Conservation (phyloP, 2,888 invertebrate species). For the Daptonema setosum region DNA sequence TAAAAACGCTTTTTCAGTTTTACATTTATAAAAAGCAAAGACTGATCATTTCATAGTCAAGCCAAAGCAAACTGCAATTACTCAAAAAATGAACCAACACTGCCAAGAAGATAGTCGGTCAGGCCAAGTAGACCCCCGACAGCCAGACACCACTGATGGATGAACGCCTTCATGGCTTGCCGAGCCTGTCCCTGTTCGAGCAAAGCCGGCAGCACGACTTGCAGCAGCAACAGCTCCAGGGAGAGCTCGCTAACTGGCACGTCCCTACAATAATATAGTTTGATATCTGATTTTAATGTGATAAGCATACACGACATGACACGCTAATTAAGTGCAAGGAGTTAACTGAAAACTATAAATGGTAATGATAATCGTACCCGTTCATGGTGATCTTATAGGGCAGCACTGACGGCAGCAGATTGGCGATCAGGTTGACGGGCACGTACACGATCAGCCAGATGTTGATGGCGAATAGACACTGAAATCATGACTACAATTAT, state of each 20-base stretch:
- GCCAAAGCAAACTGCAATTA: too few relatives aligned
- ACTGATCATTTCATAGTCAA: too few relatives aligned
- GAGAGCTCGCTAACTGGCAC: conserved; percentile 67
- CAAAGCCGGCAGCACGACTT: conserved; percentile 79
- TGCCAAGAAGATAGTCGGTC: conserved; percentile 17
- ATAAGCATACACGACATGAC: too few relatives aligned
- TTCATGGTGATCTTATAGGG: conserved; percentile 68
- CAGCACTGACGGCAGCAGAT: conserved; percentile 59
- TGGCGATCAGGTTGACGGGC: conserved; percentile 57
- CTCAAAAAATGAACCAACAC: too few relatives aligned
- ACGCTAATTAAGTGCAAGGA: too few relatives aligned
- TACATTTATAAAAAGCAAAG: too few relatives aligned
- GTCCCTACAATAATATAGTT: conserved; percentile 38
- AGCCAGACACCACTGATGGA: conserved; percentile 59
- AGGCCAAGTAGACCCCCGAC: conserved; percentile 26
- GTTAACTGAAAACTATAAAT: too few relatives aligned
- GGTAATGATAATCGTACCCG: too few relatives aligned
- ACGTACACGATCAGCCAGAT: conserved; percentile 87
- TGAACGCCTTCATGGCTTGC: conserved; percentile 61
- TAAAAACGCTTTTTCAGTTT: too few relatives aligned
- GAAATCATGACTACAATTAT: conserved; percentile 3
- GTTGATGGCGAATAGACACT: conserved; percentile 58
- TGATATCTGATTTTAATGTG: too few relatives aligned
- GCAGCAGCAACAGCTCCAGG: conserved; percentile 55
- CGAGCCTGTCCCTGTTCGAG: conserved; percentile 87